Base-by-base conservation (phyloP, 2,888 invertebrate species). In the Cryptocheilus praepositus region DNA sequence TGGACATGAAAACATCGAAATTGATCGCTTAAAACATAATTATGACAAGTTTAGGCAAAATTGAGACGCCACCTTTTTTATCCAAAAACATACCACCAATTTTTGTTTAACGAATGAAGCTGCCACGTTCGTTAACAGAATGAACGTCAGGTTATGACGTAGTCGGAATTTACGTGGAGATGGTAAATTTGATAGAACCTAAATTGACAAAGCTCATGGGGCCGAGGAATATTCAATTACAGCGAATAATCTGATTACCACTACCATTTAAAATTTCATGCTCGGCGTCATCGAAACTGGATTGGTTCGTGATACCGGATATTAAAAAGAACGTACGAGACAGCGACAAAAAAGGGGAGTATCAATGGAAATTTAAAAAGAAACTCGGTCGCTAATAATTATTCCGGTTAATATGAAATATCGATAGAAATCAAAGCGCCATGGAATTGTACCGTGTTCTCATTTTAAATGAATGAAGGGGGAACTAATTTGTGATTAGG, bases 201-300 rank as follows among this genome's bases (percentile, higher is more conserved):
- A 66, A 72, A 70, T 72, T 70, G 71, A 70, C 71, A 72, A 72
- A 72, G 71, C 71, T 65, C 70, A 36, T 45, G 65, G 58, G 66
- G 19, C 60, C 46, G 22, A 15, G 45, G 46, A 16, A 28, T 45
- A 72, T 72, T 70, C 58, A 62, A 70, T 72, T 72, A 72, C 61
- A 62, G 25, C 36, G 66, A 66, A 36, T 66, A 72, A 72, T 70
- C 46, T 56, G 58, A 62, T 72, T 72, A 72, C 43, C 46, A 57
- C 57, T 70, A 58, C 70, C 71, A 70, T 72, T 72, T 66, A 66
- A 63, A 72, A 72, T 72, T 72, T 71, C 59, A 69, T 62, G 65
- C 65, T 21, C 51, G 65, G 18, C 58, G 54, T 58, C 55, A 58
- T 62, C 52, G 44, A 60, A 51, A 58, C 49, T 45, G 21, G 52